phyloP scores from a whole-genome alignment of 1,140 invertebrate genomes.

The Dufourea novaeangliae region DNA sequence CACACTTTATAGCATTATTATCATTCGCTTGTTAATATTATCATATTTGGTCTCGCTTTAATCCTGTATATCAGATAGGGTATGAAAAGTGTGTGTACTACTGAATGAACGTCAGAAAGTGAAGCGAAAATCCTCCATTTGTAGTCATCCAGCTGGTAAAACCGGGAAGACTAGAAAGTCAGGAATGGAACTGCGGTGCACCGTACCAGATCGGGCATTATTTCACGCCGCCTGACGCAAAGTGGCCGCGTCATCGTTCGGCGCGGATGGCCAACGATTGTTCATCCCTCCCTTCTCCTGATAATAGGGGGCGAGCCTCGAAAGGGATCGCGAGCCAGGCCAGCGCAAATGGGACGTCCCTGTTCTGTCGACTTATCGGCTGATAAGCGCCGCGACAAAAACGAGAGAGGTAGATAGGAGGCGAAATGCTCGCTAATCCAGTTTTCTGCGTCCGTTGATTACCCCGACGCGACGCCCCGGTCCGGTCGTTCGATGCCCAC shows the following conservation, averaged over 20 bases:
- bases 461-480: conserved; percentile 9
- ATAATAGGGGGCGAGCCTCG: conserved; percentile 21
- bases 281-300: no score
- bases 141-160: no score
- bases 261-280: conserved; percentile 9
- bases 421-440: conserved; percentile 38
- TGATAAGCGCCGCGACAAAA: conserved; percentile 46
- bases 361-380: conserved; percentile 48
- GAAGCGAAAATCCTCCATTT: no score
- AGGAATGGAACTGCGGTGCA: no score
- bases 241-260: conserved; percentile 24
- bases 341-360: conserved; percentile 43
- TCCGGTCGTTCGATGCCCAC: conserved; percentile 1
- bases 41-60: no score
- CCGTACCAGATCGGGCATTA: conserved; percentile 24
- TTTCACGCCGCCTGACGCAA: conserved; percentile 22
- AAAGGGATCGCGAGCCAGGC: not conserved
- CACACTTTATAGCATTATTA: no score
- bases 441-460: conserved; percentile 46
- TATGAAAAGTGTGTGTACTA: no score
- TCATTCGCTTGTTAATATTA: no score
- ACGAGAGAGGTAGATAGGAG: conserved; percentile 19
- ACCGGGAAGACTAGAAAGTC: no score
- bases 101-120: no score
- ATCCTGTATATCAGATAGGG: no score